These are phyloP conservation scores for Crambe crambe DNA, from an alignment of 37 sponge, comb jelly and placozoan species.

Conservation along the genomic window DNA sequence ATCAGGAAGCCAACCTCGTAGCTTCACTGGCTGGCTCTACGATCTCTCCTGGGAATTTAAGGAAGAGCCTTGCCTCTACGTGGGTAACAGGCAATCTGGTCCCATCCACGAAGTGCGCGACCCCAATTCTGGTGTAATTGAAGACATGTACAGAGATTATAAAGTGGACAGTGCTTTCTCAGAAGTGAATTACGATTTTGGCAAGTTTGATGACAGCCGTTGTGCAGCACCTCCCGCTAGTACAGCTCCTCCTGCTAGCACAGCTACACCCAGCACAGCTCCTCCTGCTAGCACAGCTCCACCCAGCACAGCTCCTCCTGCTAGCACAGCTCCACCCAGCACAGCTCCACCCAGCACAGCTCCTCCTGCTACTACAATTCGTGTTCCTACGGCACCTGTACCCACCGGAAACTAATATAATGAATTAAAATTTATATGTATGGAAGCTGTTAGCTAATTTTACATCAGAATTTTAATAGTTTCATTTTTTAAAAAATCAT, in stretches of 20 bases:
- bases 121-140: constrained; percentile 45
- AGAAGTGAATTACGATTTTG: constrained; percentile 8
- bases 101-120: constrained; percentile 21
- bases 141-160: constrained; percentile 26
- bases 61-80: constrained; percentile 40
- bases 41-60: constrained; percentile 38
- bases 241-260: background rate
- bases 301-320: no score
- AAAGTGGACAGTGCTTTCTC: background rate
- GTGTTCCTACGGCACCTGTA: no score
- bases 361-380: no score
- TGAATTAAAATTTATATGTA: no score
- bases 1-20: background rate
- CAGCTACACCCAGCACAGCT: background rate
- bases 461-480: no score
- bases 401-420: no score
- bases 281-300: no score
- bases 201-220: background rate
- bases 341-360: no score
- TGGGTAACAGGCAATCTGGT: constrained; percentile 57
- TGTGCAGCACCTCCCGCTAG: no score
- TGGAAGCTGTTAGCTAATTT: no score
- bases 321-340: no score
- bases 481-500: no score
- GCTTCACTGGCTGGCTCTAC: constrained; percentile 43